A percentile compares a stretch with the other conserved stretches of the same genome.
Conservation (phyloP, 2,113 vertebrate species). For the Pycnonotus jocosus region DNA sequence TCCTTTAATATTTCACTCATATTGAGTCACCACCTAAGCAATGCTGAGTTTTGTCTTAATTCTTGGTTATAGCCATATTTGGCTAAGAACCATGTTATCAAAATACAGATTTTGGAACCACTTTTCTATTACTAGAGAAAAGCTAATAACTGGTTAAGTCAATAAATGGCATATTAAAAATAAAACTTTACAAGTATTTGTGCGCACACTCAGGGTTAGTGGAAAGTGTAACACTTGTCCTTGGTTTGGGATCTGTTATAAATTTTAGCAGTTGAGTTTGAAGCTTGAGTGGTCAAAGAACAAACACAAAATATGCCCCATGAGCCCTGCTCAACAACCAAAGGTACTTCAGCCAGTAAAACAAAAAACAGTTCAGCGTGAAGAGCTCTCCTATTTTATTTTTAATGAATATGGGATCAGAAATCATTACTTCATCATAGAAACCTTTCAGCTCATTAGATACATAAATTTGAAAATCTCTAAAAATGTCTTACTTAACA, state of each 20-base stretch:
- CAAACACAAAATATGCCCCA: neutral
- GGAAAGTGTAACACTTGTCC: neutral
- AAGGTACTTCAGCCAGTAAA: neutral
- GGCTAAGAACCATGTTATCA: neutral
- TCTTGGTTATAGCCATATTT: neutral
- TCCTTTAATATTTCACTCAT: neutral
- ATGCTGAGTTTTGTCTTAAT: slow-evolving; percentile 1
- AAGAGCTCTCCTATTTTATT: neutral
- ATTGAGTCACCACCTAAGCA: slow-evolving; percentile 3
- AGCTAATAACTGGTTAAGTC: neutral
- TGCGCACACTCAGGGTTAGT: neutral
- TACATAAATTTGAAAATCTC: neutral
- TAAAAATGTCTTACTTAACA: neutral
- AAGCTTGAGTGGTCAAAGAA: neutral
- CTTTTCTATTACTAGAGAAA: neutral
- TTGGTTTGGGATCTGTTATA: neutral
- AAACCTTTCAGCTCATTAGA: neutral
- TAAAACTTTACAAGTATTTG: neutral
- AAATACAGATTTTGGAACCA: neutral
- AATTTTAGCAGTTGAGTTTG: neutral
- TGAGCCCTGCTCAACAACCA: neutral
- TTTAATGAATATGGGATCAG: neutral
- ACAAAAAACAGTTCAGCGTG: neutral
- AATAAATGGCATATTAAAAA: neutral
- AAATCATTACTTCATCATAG: neutral